Conservation (phyloP, 2,888 invertebrate species). For the Rhimphoctona megacephalus region DNA sequence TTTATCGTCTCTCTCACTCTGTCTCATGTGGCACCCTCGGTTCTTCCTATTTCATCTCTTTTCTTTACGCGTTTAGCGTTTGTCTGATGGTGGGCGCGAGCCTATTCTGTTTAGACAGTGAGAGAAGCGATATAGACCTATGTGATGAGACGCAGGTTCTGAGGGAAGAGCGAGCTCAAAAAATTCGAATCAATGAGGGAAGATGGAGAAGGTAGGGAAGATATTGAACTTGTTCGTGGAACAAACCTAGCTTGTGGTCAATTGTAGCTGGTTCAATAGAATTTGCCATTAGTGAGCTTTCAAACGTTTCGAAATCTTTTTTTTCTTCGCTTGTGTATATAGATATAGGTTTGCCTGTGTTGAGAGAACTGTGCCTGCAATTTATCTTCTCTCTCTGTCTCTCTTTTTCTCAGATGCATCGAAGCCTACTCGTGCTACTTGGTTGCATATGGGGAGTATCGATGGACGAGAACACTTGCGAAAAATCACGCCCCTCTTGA, state of each 20-base stretch:
- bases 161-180: not conserved
- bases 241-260: constrained; percentile 50
- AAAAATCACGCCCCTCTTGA: constrained; percentile 68
- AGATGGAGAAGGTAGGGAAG: constrained; percentile 44
- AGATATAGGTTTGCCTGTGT: not conserved
- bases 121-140: constrained; percentile 37
- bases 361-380: not conserved
- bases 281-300: constrained; percentile 58
- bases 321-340: not conserved
- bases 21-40: constrained; percentile 29
- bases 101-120: constrained; percentile 30
- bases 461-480: constrained; percentile 68
- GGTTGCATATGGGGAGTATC: constrained; percentile 47
- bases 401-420: constrained; percentile 4
- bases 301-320: constrained; percentile 36
- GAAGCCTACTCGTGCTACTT: constrained; percentile 15
- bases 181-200: constrained; percentile 35
- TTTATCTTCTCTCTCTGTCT: constrained; percentile 43
- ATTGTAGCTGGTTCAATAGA: constrained; percentile 50
- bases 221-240: constrained; percentile 57
- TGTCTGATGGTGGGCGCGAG: constrained; percentile 42
- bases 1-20: not conserved
- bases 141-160: constrained; percentile 24
- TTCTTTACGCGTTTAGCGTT: constrained; percentile 30
- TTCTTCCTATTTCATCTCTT: constrained; percentile 42